Conservation (phyloP, 2,113 vertebrate genomes). For the Pimephales promelas region DNA sequence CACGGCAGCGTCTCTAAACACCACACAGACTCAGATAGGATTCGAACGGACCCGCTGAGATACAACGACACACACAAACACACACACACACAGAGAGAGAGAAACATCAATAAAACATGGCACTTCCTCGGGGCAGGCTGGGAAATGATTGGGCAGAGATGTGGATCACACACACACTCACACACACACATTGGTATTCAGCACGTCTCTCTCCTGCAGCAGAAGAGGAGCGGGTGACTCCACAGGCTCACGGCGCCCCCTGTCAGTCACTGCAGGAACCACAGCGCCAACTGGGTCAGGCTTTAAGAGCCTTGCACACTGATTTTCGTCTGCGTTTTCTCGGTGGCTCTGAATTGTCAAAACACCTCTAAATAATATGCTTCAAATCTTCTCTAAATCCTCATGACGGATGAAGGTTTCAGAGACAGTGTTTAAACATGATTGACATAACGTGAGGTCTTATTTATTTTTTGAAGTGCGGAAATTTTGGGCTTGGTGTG, state of each 20-base stretch:
- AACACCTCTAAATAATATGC: no score
- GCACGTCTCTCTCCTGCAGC: conserved; percentile 74
- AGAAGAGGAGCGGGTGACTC: conserved; percentile 32
- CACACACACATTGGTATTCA: conserved; percentile 74
- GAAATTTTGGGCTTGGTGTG: no score
- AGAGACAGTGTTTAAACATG: no score
- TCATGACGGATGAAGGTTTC: no score
- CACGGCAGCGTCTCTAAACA: neutral
- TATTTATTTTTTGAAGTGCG: no score
- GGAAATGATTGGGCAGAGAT: conserved; percentile 44
- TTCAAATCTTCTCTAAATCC: no score
- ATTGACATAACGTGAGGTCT: no score
- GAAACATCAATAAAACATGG: conserved; percentile 48
- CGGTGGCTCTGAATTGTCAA: no score
- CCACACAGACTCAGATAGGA: neutral
- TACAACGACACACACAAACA: neutral
- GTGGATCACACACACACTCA: neutral
- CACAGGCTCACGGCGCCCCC: conserved; percentile 68
- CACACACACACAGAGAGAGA: neutral
- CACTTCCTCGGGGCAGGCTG: conserved; percentile 12
- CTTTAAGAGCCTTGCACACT: no score
- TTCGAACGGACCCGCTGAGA: neutral
- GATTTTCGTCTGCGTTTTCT: no score
- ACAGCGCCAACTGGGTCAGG: conserved; percentile 71
- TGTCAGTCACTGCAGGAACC: conserved; percentile 49